Conservation (phyloP, 2,888 invertebrate genomes). For the Caprella mutica region DNA sequence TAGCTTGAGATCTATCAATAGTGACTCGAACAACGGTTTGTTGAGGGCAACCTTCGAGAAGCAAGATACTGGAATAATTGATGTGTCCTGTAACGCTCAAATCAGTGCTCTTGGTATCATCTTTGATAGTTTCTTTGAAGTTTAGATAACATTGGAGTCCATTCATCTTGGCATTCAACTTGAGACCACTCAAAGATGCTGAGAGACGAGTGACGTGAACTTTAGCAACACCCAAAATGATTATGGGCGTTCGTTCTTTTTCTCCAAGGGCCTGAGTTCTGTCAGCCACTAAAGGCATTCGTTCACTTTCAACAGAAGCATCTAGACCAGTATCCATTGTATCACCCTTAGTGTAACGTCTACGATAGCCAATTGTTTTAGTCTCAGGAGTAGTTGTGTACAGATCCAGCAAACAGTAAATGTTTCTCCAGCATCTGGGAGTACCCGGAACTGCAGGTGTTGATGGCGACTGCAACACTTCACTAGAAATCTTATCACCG, state of each 20-base stretch:
- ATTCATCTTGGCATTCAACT: conserved; percentile 86
- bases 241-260: conserved; percentile 37
- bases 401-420: conserved; percentile 78
- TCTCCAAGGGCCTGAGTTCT: conserved; percentile 41
- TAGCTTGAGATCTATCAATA: conserved; percentile 79
- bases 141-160: conserved; percentile 82
- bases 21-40: conserved; percentile 87
- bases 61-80: conserved; percentile 79
- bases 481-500: conserved; percentile 31
- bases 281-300: conserved; percentile 29
- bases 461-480: too few species aligned
- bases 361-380: conserved; percentile 68
- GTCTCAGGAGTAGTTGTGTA: conserved; percentile 92
- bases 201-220: conserved; percentile 74
- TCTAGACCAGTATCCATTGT: not conserved
- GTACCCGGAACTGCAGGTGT: conserved; percentile 40
- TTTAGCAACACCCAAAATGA: conserved; percentile 72
- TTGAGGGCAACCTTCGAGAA: conserved; percentile 61
- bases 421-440: conserved; percentile 86
- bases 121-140: conserved; percentile 43
- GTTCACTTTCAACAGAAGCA: not conserved
- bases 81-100: conserved; percentile 72
- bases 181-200: conserved; percentile 83
- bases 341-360: conserved; percentile 45
- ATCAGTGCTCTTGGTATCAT: conserved; percentile 22